Base-by-base conservation (phyloP, 1,140 invertebrate species). In the Lerema accius region DNA sequence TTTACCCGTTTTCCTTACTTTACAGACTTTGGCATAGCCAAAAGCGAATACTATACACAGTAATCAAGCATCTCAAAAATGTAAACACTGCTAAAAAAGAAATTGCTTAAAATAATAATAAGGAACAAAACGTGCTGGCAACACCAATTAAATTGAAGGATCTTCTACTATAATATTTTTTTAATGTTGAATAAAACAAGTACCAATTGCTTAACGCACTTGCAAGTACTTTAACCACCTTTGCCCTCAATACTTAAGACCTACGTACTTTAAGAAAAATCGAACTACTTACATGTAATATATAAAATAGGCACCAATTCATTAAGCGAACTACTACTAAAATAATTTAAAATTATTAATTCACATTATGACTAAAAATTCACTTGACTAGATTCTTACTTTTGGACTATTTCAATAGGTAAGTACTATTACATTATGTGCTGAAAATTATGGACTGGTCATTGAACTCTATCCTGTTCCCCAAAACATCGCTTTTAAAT, bases 271-370 rank as follows among this genome's bases (percentile, higher is more conserved):
- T 46, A 59, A 59, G 55, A 59, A 56, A n/a, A 72, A 72, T 61
- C 61, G 53, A 63, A 65, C 53, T 45, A 69, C 64, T 67, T 69
- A 72, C 26, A 69, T 37, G 49, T 71, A 67, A 63, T 60, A 66
- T 66, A 60, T 50, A 65, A 59, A 66, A 78, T 78, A 78, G 72
- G 75, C 75, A 78, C 72, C 72, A 68, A 75, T 74, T 69, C 70
- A 68, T 71, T 71, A 78, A 78, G 75, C 75, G 58, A 67, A 68
- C 72, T 74, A 74, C 72, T 53, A 69, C 72, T 71, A 74, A 68
- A 66, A 56, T 61, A 53, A 51, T 26, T 60, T 66, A 61, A 61
- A 66, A 59, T 61, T 55, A 60, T 40, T 55, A 59, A 53, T 53
- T 60, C 26, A n/a, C 43, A 39, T 48, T 48, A 28, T 35, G 28